Percentiles rank a stretch among this genome's conserved stretches.
phyloP scores from a whole-genome alignment of 2,113 vertebrate species.

The Gila orcuttii region DNA sequence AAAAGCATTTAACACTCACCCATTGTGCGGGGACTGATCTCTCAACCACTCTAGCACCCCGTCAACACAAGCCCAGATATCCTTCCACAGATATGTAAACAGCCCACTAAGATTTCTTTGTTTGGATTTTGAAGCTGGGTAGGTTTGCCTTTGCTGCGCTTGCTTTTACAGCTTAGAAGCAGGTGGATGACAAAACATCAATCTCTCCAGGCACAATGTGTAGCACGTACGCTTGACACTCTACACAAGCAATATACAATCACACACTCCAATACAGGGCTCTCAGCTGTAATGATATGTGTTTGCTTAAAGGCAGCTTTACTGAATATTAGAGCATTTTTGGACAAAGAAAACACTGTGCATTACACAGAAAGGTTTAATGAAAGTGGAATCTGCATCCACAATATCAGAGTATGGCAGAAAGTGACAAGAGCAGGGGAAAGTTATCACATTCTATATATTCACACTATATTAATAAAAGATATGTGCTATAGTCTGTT shows the following conservation, averaged over 20 bases:
- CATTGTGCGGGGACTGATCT: slow-evolving; percentile 68
- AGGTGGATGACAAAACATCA: slow-evolving; percentile 85
- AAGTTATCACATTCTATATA: neutral
- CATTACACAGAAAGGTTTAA: slow-evolving; percentile 7
- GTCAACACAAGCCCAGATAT: slow-evolving; percentile 73
- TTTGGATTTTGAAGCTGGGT: slow-evolving; percentile 84
- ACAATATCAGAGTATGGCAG: neutral
- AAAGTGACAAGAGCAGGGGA: neutral
- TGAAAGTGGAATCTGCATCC: slow-evolving; percentile 21
- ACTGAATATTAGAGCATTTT: slow-evolving; percentile 59
- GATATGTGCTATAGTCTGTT: neutral
- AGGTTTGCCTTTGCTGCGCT: slow-evolving; percentile 77
- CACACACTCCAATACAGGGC: slow-evolving; percentile 68
- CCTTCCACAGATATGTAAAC: slow-evolving; percentile 81
- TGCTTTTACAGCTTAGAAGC: slow-evolving; percentile 79
- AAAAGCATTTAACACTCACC: slow-evolving; percentile 76
- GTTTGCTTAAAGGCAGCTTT: slow-evolving; percentile 62
- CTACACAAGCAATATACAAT: slow-evolving; percentile 73
- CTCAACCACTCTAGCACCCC: slow-evolving; percentile 69
- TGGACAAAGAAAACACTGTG: neutral
- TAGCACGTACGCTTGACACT: slow-evolving; percentile 73
- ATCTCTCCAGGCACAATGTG: slow-evolving; percentile 80
- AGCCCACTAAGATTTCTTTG: slow-evolving; percentile 89
- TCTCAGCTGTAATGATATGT: slow-evolving; percentile 55
- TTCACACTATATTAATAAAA: neutral